Conservation (phyloP, 2,113 vertebrate genomes). For the Tragelaphus buxtoni region DNA sequence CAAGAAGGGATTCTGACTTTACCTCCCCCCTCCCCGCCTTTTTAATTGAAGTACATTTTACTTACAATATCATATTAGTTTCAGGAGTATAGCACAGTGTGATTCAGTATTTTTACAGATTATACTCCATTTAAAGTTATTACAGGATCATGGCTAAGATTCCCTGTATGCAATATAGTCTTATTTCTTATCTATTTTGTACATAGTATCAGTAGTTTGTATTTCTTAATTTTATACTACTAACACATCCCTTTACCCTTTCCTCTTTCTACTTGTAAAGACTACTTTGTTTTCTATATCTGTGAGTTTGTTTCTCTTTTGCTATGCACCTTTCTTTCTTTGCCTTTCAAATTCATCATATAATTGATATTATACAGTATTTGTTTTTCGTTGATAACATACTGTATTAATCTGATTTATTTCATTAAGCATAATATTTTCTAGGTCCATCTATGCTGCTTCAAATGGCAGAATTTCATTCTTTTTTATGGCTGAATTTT, state of each 20-base stretch:
- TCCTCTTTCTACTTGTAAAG: neutral
- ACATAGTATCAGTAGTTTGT: neutral
- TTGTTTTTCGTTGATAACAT: neutral
- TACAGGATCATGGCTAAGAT: neutral
- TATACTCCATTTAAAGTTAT: neutral
- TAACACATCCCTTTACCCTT: neutral
- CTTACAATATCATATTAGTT: neutral
- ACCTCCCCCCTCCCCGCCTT: rapidly evolving
- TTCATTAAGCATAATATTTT: neutral
- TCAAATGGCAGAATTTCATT: neutral
- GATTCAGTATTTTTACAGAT: neutral
- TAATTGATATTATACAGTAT: neutral
- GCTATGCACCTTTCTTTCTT: neutral
- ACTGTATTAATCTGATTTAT: neutral
- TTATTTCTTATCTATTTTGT: neutral
- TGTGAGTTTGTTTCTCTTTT: neutral
- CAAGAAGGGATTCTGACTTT: neutral
- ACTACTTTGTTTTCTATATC: neutral
- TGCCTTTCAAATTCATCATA: neutral
- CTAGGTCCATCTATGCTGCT: neutral
- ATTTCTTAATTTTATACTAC: neutral
- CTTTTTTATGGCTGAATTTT: neutral
- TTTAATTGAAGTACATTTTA: neutral
- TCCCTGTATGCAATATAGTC: neutral
- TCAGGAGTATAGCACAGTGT: neutral